A percentile compares a stretch with the other conserved stretches of the same genome.
Evolutionary conservation across 1,140 invertebrate genomes (phyloP).

Genomic region (Drosophila serrata): DNA sequence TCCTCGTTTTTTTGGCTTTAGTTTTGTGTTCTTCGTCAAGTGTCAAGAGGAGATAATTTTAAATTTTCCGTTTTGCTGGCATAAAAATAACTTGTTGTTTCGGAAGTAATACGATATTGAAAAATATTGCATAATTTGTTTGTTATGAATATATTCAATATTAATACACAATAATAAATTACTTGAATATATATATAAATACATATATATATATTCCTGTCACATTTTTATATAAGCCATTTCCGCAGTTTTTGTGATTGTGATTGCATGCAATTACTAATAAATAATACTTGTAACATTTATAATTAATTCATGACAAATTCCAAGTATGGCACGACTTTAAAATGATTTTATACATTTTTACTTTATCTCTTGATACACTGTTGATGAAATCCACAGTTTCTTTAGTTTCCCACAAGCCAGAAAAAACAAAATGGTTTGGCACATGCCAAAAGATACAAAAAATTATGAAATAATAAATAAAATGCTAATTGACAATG

Average conservation of each 20-base stretch:
- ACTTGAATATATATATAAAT: too few relatives aligned
- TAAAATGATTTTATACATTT: not conserved
- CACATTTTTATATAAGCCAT: not conserved
- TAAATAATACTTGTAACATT: not conserved
- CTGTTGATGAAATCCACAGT: not conserved
- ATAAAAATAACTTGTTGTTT: constrained; percentile 13
- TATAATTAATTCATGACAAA: not conserved
- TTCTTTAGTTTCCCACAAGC: constrained; percentile 10
- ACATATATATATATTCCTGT: not conserved
- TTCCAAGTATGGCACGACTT: not conserved
- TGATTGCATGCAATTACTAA: not conserved
- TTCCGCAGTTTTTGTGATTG: not conserved
- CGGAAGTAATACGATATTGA: constrained; percentile 23
- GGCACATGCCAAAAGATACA: constrained; percentile 34
- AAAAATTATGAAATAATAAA: constrained; percentile 60
- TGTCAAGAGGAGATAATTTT: constrained; percentile 28
- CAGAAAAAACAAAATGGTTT: constrained; percentile 11
- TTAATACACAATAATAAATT: too few relatives aligned
- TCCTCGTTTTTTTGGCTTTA: constrained; percentile 10
- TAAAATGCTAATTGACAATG: constrained; percentile 64
- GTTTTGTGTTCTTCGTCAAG: constrained; percentile 19
- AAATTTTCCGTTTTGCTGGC: constrained; percentile 16
- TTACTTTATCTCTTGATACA: not conserved
- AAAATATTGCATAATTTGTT: constrained; percentile 5
- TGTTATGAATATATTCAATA: too few relatives aligned